phyloP scores from a whole-genome alignment of 2,888 invertebrate species.

The Lasiommata megera region DNA sequence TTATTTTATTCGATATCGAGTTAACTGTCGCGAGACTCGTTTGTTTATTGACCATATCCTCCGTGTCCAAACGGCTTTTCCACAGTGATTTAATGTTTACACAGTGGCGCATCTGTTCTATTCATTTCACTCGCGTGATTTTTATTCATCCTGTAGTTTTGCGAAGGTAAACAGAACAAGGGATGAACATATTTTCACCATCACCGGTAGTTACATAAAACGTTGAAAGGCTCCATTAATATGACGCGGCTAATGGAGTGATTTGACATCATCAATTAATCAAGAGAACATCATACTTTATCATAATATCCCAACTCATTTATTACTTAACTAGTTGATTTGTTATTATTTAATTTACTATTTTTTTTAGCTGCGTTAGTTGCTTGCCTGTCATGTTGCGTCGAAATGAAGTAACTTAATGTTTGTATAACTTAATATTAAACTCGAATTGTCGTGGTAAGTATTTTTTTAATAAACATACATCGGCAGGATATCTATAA shows the following conservation, averaged over 20 bases:
- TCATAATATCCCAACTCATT: neutral
- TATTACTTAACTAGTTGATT: neutral
- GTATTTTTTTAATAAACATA: too few species aligned
- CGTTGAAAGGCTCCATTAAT: neutral
- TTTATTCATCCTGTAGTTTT: neutral
- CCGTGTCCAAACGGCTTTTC: slow-evolving; percentile 64
- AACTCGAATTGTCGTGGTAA: too few species aligned
- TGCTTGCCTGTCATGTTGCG: too few species aligned
- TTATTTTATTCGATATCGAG: slow-evolving; percentile 51
- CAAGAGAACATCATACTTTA: slow-evolving; percentile 1
- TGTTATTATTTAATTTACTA: neutral
- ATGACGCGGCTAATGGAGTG: neutral
- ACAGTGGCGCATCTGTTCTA: slow-evolving; percentile 46
- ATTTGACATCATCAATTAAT: slow-evolving; percentile 5
- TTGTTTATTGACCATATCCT: slow-evolving; percentile 73
- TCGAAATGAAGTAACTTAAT: too few species aligned
- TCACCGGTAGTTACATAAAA: slow-evolving; percentile 19
- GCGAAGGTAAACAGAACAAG: neutral
- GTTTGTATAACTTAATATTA: too few species aligned
- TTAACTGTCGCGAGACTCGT: slow-evolving; percentile 57
- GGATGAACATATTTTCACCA: neutral
- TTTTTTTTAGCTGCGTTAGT: too few species aligned
- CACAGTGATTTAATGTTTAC: slow-evolving; percentile 61
- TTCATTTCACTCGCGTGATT: slow-evolving; percentile 26
- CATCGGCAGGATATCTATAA: too few species aligned